Percentiles rank a stretch among this genome's conserved stretches.
Evolutionary conservation across 2,113 vertebrate species (phyloP).

Genomic region (Xiphophorus couchianus): DNA sequence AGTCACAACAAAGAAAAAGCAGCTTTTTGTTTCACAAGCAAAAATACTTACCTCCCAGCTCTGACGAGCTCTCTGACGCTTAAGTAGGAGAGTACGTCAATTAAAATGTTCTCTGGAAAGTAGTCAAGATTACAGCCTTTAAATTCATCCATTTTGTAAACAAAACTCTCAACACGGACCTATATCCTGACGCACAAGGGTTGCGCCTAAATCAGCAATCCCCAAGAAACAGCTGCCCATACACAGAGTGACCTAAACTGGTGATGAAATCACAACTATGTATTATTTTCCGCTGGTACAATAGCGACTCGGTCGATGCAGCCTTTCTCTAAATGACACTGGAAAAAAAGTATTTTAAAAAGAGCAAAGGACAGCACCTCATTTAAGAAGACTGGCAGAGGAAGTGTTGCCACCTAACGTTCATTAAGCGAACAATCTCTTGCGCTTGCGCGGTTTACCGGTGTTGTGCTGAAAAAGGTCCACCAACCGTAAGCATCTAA

Average conservation of each 20-base stretch:
- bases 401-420: constrained; percentile 20
- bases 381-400: not conserved
- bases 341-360: not conserved
- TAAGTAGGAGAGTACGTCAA: constrained; percentile 81
- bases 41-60: constrained; percentile 72
- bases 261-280: not conserved
- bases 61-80: constrained; percentile 75
- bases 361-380: not conserved
- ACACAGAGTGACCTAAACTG: constrained; percentile 21
- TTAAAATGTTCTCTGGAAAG: constrained; percentile 81
- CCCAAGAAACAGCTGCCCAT: constrained; percentile 55
- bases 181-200: constrained; percentile 55
- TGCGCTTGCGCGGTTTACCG: constrained; percentile 72
- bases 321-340: not conserved
- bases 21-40: constrained; percentile 16
- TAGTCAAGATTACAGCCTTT: constrained; percentile 71
- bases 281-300: not conserved
- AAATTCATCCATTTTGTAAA: constrained; percentile 79
- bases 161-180: constrained; percentile 73
- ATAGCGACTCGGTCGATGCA: not conserved
- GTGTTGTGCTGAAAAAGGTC: not conserved
- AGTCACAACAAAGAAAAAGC: constrained; percentile 41
- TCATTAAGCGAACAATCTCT: constrained; percentile 9
- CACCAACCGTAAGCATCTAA: not conserved
- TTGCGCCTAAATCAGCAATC: constrained; percentile 47